Evolutionary conservation across 2,797 vertebrate species (phyloP).

Genomic region (Botia kubotai): DNA sequence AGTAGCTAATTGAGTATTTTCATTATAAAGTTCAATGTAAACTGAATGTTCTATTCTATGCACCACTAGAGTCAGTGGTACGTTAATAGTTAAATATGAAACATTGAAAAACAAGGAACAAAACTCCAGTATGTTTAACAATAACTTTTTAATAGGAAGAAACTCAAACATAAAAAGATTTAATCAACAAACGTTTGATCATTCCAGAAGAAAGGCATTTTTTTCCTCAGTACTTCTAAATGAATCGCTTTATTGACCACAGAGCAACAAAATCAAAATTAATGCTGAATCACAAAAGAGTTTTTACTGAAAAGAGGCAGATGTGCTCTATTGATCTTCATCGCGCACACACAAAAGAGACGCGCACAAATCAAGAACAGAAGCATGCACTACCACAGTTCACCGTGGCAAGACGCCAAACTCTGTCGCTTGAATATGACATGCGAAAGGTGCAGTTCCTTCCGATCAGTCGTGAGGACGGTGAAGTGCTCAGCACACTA

Average conservation of each 20-base stretch:
- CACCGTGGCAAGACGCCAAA: constrained; percentile 24
- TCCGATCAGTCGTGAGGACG: constrained; percentile 13
- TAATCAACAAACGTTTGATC: background rate
- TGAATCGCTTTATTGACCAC: constrained; percentile 30
- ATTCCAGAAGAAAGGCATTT: background rate
- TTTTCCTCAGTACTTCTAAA: constrained; percentile 1
- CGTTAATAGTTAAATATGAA: too few species aligned
- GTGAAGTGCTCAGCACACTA: constrained; percentile 18
- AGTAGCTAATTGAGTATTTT: background rate
- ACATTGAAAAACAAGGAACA: background rate
- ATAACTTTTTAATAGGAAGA: background rate
- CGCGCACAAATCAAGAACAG: background rate
- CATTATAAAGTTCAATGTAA: background rate
- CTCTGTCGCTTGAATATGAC: constrained; percentile 17
- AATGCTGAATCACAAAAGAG: constrained; percentile 24
- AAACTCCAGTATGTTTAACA: background rate
- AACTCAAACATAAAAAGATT: background rate
- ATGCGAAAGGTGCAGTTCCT: background rate
- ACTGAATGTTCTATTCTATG: background rate
- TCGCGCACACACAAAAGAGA: background rate
- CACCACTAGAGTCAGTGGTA: background rate
- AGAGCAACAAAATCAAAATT: background rate
- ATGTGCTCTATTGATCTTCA: constrained; percentile 25
- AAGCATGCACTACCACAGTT: background rate
- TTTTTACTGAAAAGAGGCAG: background rate